Evolutionary conservation across 2,888 invertebrate species (phyloP).

Genomic region (Drosophila kambysellisi): DNA sequence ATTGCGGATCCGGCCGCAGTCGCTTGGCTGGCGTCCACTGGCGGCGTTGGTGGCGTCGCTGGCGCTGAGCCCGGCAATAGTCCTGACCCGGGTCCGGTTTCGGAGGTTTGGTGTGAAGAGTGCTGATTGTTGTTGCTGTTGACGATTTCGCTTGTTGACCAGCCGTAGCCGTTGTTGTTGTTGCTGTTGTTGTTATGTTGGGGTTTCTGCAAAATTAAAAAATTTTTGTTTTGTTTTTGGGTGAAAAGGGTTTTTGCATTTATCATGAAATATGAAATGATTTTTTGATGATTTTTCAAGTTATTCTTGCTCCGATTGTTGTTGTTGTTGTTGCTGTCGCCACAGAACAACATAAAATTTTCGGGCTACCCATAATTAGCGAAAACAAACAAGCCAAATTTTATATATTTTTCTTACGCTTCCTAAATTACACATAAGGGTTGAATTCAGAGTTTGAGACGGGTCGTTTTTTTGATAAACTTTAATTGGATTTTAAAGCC

Average conservation of each 20-base stretch:
- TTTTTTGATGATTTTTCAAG: constrained; percentile 64
- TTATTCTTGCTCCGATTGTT: constrained; percentile 4
- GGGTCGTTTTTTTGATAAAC: constrained; percentile 18
- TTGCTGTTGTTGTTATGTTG: constrained; percentile 54
- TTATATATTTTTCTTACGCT: constrained; percentile 38
- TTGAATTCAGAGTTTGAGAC: constrained; percentile 14
- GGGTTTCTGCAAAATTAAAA: constrained; percentile 68
- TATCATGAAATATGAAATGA: constrained; percentile 63
- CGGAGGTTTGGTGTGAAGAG: constrained; percentile 40
- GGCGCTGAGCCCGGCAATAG: constrained; percentile 49
- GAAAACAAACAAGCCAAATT: constrained; percentile 57
- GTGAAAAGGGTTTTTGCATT: constrained; percentile 62
- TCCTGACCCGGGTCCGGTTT: constrained; percentile 45
- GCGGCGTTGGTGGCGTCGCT: constrained; percentile 69
- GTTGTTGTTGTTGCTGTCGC: constrained; percentile 14
- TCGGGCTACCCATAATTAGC: constrained; percentile 55
- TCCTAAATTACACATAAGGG: constrained; percentile 22
- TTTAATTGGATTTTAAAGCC: constrained; percentile 53
- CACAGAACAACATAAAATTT: constrained; percentile 23
- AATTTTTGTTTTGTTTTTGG: constrained; percentile 38
- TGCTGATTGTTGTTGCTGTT: constrained; percentile 51
- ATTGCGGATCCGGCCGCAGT: constrained; percentile 62
- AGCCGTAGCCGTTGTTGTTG: constrained; percentile 58
- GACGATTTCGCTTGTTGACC: constrained; percentile 59
- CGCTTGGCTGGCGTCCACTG: constrained; percentile 55